Conservation (phyloP, 2,888 invertebrate species). For the Troides oblongomaculatus region DNA sequence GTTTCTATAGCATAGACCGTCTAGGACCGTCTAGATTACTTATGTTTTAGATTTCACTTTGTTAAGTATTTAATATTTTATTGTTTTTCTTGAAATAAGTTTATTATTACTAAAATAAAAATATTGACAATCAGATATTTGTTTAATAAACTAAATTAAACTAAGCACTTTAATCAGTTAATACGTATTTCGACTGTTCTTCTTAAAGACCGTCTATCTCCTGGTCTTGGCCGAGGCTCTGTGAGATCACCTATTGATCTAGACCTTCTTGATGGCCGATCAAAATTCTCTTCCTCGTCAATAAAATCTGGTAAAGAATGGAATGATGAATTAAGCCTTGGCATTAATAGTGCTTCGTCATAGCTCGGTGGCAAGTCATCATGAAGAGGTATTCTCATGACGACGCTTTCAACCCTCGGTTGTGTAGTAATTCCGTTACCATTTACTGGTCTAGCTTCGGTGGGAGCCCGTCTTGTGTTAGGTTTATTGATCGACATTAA, state of each 20-base stretch:
- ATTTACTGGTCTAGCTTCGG: constrained; percentile 68
- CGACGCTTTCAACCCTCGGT: constrained; percentile 54
- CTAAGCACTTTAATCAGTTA: constrained; percentile 31
- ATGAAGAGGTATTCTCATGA: constrained; percentile 57
- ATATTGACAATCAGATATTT: no score
- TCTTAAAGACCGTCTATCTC: constrained; percentile 66
- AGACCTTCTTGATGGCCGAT: constrained; percentile 56
- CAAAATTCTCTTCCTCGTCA: constrained; percentile 55
- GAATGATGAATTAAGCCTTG: constrained; percentile 82
- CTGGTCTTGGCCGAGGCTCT: constrained; percentile 55
- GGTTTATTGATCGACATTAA: constrained; percentile 66
- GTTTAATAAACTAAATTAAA: background rate
- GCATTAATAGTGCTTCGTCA: constrained; percentile 87
- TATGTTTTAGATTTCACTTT: no score
- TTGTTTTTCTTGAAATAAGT: background rate
- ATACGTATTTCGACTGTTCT: constrained; percentile 61
- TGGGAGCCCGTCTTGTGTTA: constrained; percentile 50
- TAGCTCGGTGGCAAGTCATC: constrained; percentile 84
- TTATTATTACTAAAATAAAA: background rate
- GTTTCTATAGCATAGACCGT: no score
- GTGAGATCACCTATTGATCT: constrained; percentile 73
- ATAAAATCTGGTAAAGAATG: constrained; percentile 78
- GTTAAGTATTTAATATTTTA: no score
- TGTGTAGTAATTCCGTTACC: constrained; percentile 49
- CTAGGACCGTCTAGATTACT: no score